These are phyloP conservation scores for Bellardia pandia DNA, from an alignment of 2,888 invertebrate genomes.

Conservation along the genomic window DNA sequence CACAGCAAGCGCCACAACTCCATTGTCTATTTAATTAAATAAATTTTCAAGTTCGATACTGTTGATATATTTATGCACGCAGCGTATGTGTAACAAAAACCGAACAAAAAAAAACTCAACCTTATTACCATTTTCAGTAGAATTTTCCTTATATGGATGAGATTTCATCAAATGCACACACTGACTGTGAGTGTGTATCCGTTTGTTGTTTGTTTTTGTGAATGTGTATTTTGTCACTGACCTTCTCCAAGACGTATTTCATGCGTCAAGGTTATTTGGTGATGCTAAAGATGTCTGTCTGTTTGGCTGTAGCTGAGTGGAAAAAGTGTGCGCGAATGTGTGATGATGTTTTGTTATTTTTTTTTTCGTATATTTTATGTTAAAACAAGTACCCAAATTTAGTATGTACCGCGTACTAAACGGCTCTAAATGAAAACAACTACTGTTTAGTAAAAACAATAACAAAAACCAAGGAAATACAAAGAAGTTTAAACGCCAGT, in stretches of 20 bases:
- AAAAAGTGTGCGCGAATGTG: slow-evolving; percentile 28
- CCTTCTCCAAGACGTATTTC: slow-evolving; percentile 68
- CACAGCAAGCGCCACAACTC: background rate
- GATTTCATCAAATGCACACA: slow-evolving; percentile 39
- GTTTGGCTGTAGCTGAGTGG: background rate
- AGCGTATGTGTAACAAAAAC: slow-evolving; percentile 18
- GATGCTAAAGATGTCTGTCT: slow-evolving; percentile 40
- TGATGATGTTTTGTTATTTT: slow-evolving; percentile 23
- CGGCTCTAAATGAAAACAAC: slow-evolving; percentile 43
- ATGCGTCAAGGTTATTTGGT: slow-evolving; percentile 70
- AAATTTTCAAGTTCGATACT: slow-evolving; percentile 54
- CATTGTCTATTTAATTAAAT: slow-evolving; percentile 52
- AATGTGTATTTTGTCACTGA: slow-evolving; percentile 68
- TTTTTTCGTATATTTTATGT: slow-evolving; percentile 7
- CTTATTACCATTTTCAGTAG: slow-evolving; percentile 59
- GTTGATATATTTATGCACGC: slow-evolving; percentile 27
- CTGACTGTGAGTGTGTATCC: background rate
- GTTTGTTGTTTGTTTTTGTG: background rate
- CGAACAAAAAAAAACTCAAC: slow-evolving; percentile 36
- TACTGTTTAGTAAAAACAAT: slow-evolving; percentile 10
- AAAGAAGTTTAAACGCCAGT: slow-evolving; percentile 17
- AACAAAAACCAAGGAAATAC: background rate
- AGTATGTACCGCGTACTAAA: slow-evolving; percentile 44
- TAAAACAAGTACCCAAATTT: slow-evolving; percentile 66
- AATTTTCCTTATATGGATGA: slow-evolving; percentile 62